Base-by-base conservation (phyloP, 2,888 invertebrate genomes). In the Drosophila infuscata region DNA sequence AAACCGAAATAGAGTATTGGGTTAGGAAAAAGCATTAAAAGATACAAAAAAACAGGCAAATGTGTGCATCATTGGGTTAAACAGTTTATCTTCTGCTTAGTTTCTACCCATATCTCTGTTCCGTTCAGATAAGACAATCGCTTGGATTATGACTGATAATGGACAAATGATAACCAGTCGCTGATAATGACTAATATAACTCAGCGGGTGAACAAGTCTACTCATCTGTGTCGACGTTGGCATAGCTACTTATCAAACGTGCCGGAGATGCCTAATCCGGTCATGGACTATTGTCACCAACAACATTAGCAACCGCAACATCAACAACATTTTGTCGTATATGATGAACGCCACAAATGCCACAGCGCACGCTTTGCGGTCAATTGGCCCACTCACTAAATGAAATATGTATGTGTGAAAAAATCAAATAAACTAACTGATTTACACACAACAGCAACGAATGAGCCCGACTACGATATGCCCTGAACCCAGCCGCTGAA, bases 251-350 rank as follows among this genome's bases (percentile, higher is more conserved):
- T 20, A 49, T 33, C 29, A 64, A 59, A 52, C 38, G 15, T 29
- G 64, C 54, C 53, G 52, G 58, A 59, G 62, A 64, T 79, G 69
- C 56, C 57, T 71, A 85, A 79, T 79, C 71, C 70, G 74, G 79
- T 76, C 86, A 84, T 51, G 71, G 83, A 67, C 75, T 52, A 3
- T n/a, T 49, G 58, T 2, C 66, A 36, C 30, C 52, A 65, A 17
- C 60, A 54, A 61, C 67, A 68, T 7, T 12, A 38, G 29, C 25
- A 38, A 11, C 35, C 2, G 11, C 32, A 52, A 29, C 33, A 3
- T 6, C 32, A 52, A 33, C 33, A 58, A 65, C 65, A 74, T 51
- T 65, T 62, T 68, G 67, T 64, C 51, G 56, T 33, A 4, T 20
- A 12, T 62, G 52, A 61, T 70, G 48, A 61, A 61, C 60, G 38